Evolutionary conservation across 1,140 invertebrate species (phyloP).

Genomic region (Ostrea edulis): DNA sequence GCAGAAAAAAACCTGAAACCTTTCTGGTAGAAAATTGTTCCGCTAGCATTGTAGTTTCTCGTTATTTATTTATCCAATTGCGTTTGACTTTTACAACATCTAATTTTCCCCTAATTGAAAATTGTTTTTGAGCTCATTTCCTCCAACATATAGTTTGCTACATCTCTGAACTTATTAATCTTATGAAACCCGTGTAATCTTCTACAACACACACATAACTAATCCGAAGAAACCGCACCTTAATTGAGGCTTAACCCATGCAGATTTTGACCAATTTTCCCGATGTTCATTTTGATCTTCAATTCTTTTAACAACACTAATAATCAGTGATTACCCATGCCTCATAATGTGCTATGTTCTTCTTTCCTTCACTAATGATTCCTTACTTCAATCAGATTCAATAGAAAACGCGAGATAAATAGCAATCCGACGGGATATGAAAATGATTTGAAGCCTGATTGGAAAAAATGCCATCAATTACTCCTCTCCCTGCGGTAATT

Average conservation of each 20-base stretch:
- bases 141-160: neutral
- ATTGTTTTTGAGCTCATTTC: slow-evolving; percentile 10
- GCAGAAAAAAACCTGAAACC: neutral
- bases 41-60: neutral
- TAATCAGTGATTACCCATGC: slow-evolving; percentile 38
- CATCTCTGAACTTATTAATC: neutral
- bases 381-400: slow-evolving; percentile 44
- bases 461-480: slow-evolving; percentile 48
- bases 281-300: slow-evolving; percentile 27
- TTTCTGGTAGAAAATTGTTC: neutral
- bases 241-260: slow-evolving; percentile 27
- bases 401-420: slow-evolving; percentile 45
- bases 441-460: slow-evolving; percentile 41
- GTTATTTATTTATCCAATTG: neutral
- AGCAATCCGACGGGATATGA: slow-evolving; percentile 44
- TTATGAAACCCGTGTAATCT: neutral
- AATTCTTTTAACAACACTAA: slow-evolving; percentile 35
- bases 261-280: slow-evolving; percentile 37
- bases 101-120: slow-evolving; percentile 38
- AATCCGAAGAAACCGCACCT: slow-evolving; percentile 29
- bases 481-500: slow-evolving; percentile 43
- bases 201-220: slow-evolving; percentile 8
- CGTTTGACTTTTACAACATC: slow-evolving; percentile 30
- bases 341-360: slow-evolving; percentile 36
- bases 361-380: slow-evolving; percentile 41